Conservation (phyloP, 2,797 vertebrate species). For the Bradypus variegatus region DNA sequence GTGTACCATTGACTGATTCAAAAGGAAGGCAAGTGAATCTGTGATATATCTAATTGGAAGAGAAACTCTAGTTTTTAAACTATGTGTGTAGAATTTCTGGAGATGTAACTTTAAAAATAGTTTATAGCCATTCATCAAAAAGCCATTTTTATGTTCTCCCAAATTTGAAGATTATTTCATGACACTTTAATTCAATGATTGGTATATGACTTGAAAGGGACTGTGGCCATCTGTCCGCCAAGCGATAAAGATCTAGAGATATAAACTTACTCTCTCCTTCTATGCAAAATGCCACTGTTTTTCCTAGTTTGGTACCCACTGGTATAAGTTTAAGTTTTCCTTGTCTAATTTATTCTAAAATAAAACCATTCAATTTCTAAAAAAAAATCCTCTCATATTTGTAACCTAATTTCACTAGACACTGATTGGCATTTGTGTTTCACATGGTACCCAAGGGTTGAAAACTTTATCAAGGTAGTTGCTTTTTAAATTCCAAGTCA, state of each 20-base stretch:
- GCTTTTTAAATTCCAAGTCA: constrained; percentile 26
- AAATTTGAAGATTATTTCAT: constrained; percentile 15
- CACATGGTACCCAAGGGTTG: background rate
- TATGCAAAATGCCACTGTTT: background rate
- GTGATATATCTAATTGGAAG: background rate
- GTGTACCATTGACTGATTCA: background rate
- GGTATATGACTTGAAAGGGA: background rate
- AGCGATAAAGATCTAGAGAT: background rate
- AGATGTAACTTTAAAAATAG: background rate
- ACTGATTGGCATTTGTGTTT: background rate
- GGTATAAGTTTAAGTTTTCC: background rate
- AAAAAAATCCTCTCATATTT: background rate
- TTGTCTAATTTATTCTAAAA: constrained; percentile 21
- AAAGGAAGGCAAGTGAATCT: background rate
- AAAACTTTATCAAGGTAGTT: background rate
- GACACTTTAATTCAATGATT: background rate
- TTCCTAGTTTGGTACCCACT: background rate
- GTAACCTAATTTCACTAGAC: constrained; percentile 5
- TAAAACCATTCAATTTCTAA: constrained; percentile 1
- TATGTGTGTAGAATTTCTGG: background rate
- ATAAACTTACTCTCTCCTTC: background rate
- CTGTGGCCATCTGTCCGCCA: background rate
- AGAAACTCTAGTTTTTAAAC: constrained; percentile 15
- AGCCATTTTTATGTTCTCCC: background rate
- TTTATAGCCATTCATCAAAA: background rate